Evolutionary conservation across 2,888 invertebrate genomes (phyloP).

Genomic region (Andrena trimmerana): DNA sequence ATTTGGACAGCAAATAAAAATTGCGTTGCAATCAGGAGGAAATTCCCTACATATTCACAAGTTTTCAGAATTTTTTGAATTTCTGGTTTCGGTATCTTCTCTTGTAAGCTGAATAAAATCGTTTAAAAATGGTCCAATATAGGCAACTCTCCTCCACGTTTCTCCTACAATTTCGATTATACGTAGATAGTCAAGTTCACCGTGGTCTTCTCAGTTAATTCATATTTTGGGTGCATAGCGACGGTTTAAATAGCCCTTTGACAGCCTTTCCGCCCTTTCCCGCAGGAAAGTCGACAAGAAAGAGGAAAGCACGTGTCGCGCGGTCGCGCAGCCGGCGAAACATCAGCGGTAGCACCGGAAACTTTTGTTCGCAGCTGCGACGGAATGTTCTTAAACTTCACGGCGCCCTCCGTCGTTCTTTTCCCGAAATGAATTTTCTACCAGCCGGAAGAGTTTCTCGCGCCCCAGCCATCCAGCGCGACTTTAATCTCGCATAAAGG

Average conservation of each 20-base stretch:
- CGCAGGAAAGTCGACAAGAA: neutral
- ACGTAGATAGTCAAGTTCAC: too few relatives aligned
- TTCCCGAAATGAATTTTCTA: slow-evolving; percentile 69
- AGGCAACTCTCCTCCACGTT: too few relatives aligned
- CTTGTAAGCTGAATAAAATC: too few relatives aligned
- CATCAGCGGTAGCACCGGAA: slow-evolving; percentile 60
- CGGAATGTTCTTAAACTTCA: slow-evolving; percentile 60
- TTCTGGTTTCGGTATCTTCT: too few relatives aligned
- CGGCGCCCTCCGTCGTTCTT: slow-evolving; percentile 49
- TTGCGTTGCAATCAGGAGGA: too few relatives aligned
- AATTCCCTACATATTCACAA: too few relatives aligned
- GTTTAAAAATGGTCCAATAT: too few relatives aligned
- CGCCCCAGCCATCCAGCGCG: neutral
- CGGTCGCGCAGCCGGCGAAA: slow-evolving; percentile 46
- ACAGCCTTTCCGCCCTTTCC: slow-evolving; percentile 1
- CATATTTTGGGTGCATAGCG: neutral
- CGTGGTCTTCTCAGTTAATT: neutral
- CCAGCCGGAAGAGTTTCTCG: neutral
- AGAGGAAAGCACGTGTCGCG: slow-evolving; percentile 48
- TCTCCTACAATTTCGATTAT: too few relatives aligned
- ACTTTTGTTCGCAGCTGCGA: slow-evolving; percentile 75
- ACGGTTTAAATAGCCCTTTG: neutral
- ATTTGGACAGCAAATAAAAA: too few relatives aligned
- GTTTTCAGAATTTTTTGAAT: too few relatives aligned
- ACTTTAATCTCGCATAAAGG: slow-evolving; percentile 30